A percentile compares a stretch with the other conserved stretches of the same genome.
Evolutionary conservation across 2,113 vertebrate genomes (phyloP).

Genomic region (Hemiprocne comata): DNA sequence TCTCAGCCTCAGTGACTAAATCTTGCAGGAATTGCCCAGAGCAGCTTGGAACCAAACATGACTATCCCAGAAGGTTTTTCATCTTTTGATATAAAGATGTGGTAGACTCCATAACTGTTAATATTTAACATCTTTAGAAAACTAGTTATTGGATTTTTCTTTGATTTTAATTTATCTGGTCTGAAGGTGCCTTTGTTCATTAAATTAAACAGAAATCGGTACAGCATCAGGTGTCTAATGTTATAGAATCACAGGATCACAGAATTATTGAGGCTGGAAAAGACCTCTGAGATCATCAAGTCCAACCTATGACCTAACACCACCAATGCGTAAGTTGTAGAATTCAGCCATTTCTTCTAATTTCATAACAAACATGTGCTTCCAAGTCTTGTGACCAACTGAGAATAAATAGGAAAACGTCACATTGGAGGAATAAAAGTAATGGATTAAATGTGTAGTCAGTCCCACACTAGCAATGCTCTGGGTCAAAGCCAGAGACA

Average conservation of each 20-base stretch:
- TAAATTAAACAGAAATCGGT: background rate
- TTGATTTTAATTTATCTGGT: background rate
- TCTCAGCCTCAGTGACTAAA: background rate
- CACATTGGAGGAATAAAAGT: background rate
- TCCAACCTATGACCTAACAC: too few relatives aligned
- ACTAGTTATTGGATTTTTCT: background rate
- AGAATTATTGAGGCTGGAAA: too few relatives aligned
- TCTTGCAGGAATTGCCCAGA: background rate
- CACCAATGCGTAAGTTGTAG: background rate
- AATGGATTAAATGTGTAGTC: background rate
- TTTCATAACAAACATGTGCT: background rate
- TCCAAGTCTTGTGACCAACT: background rate
- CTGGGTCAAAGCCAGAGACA: background rate
- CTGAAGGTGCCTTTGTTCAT: background rate
- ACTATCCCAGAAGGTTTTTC: background rate
- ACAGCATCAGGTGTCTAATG: background rate
- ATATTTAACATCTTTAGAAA: background rate
- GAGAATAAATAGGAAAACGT: background rate
- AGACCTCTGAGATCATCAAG: too few relatives aligned
- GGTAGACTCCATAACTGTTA: background rate
- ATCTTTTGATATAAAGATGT: background rate
- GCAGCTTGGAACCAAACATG: background rate
- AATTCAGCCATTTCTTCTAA: background rate
- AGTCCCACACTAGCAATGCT: background rate
- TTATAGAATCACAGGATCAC: background rate